Percentiles rank a stretch among this genome's conserved stretches.
Conservation (phyloP, 2,797 vertebrate genomes). For the Neosalanx taihuensis region DNA sequence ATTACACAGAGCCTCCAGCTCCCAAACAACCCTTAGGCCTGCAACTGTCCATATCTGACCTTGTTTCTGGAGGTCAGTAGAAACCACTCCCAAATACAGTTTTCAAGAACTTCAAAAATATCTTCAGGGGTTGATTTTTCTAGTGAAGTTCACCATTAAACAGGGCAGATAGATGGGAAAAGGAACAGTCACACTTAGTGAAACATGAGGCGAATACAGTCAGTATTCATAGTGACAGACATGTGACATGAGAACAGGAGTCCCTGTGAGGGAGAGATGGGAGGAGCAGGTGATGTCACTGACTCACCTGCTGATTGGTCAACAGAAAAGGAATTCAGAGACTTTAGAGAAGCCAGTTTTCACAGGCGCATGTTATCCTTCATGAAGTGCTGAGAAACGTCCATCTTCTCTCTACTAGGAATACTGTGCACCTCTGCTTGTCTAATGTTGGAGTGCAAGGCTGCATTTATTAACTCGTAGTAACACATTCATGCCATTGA, state of each 20-base stretch:
- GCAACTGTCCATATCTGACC: too few relatives aligned
- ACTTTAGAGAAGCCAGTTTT: not conserved
- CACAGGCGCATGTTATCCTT: not conserved
- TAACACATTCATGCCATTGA: not conserved
- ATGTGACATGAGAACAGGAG: not conserved
- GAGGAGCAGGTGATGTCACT: not conserved
- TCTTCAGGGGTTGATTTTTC: too few relatives aligned
- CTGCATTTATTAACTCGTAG: not conserved
- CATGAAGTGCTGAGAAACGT: not conserved
- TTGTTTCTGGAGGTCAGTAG: too few relatives aligned
- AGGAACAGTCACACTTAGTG: too few relatives aligned
- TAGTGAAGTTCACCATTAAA: too few relatives aligned
- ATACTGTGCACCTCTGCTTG: not conserved
- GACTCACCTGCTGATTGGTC: not conserved
- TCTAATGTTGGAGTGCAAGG: not conserved
- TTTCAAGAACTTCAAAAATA: too few relatives aligned
- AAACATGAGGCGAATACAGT: too few relatives aligned
- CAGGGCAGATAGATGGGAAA: too few relatives aligned
- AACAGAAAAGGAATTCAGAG: not conserved
- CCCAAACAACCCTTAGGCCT: too few relatives aligned
- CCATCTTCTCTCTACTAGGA: not conserved
- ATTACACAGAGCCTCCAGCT: too few relatives aligned
- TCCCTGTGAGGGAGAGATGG: not conserved
- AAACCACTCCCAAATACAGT: too few relatives aligned
- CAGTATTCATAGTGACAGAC: too few relatives aligned